Evolutionary conservation across 2,113 vertebrate species (phyloP), one percentile per base, ranked within the genome.

Genomic region (Grammomys dolichurus): DNA sequence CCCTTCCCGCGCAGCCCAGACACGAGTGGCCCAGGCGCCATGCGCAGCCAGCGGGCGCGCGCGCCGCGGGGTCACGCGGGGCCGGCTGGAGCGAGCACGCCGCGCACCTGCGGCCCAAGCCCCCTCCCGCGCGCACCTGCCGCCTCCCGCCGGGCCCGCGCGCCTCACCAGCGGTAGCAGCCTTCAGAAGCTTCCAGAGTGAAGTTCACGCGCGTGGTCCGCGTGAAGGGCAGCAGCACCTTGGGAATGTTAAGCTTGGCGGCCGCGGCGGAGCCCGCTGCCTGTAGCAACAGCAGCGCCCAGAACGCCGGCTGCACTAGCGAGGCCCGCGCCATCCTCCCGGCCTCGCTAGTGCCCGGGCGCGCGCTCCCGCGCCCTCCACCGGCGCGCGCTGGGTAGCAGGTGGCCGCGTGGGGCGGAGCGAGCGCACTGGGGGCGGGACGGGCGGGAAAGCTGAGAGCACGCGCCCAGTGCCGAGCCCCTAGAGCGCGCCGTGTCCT

Each of bases 91-190:
- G 82, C 82, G 65, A 58, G 60, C 85, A 48, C 84, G 48, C 33
- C 63, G 51, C 12, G 56, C 36, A 90, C 94, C 90, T 60, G 86
- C 90, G 48, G 33, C 70, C n/a, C 87, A 8, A 67, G 75, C 56
- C 36, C 3, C 43, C 24, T 63, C 60, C 72, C 43, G 13, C 16
- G 17, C 20, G 75, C 28, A 33, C 24, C 85, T 69, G 7, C 28
- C 13, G 31, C 93, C 89, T 77, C 54, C 13, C 20, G 69, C 36
- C 28, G 20, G 70, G 69, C 40, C 63, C 78, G 43, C 46, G 43
- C 73, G 85, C 87, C 99, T 99, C 98, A 99, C 99, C 99, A 99
- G 98, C 98, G 99, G 98, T 99, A 99, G 98, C 99, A 99, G 85
- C 99, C 99, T 56, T 99, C 99, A 19, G 99, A 99, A 31, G 99